A percentile compares a stretch with the other conserved stretches of the same genome.
These are phyloP conservation scores for Gobius niger DNA, from an alignment of 2,113 vertebrate species.

Conservation along the genomic window DNA sequence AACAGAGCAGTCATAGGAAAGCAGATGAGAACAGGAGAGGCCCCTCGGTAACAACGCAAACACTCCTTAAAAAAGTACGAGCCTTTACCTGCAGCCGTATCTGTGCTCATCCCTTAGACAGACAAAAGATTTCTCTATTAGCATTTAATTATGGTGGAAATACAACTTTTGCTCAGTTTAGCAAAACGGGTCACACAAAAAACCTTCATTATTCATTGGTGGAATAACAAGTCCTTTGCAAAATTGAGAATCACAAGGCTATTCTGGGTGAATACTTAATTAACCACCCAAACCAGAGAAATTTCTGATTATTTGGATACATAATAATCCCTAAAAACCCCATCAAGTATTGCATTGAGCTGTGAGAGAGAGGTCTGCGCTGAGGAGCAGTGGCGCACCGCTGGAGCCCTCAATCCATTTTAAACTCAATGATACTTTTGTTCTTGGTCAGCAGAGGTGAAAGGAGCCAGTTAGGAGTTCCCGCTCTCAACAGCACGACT, in stretches of 20 bases:
- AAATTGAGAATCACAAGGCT: too few relatives aligned
- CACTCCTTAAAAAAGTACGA: slow-evolving; percentile 39
- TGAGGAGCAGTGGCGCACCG: slow-evolving; percentile 80
- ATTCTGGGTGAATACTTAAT: too few relatives aligned
- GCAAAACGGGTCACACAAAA: too few relatives aligned
- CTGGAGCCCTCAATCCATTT: slow-evolving; percentile 86
- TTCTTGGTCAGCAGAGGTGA: slow-evolving; percentile 94
- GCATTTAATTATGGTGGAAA: slow-evolving; percentile 14
- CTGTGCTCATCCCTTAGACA: slow-evolving; percentile 14
- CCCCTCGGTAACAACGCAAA: slow-evolving; percentile 58
- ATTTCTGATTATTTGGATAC: not conserved
- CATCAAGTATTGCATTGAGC: slow-evolving; percentile 79
- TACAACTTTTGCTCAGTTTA: too few relatives aligned
- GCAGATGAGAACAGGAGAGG: slow-evolving; percentile 53
- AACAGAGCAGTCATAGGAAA: slow-evolving; percentile 55
- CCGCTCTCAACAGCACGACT: slow-evolving; percentile 81
- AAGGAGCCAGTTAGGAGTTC: slow-evolving; percentile 91
- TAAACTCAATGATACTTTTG: slow-evolving; percentile 95
- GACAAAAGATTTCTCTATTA: slow-evolving; percentile 70
- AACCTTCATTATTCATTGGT: too few relatives aligned
- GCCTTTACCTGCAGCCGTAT: slow-evolving; percentile 40
- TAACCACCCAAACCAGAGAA: not conserved
- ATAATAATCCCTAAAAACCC: slow-evolving; percentile 53
- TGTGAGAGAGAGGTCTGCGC: slow-evolving; percentile 79
- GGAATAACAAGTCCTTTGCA: too few relatives aligned